Evolutionary conservation across 1,140 invertebrate genomes (phyloP).

Genomic region (Aphaenogaster rudis): DNA sequence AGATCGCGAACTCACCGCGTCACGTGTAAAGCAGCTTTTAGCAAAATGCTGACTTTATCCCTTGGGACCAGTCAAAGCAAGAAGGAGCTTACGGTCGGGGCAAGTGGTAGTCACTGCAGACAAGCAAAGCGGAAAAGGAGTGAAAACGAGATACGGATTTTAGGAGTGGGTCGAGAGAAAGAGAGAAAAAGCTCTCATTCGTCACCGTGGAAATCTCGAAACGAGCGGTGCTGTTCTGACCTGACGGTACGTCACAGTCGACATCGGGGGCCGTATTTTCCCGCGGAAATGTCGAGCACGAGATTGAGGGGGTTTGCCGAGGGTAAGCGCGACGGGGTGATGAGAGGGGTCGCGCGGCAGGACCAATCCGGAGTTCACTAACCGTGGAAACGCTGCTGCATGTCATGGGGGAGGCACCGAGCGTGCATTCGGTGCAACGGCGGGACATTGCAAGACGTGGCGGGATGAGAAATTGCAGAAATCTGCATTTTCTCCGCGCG

Average conservation of each 20-base stretch:
- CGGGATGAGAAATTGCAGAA: conserved; percentile 47
- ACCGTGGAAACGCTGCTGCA: conserved; percentile 71
- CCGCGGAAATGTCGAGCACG: conserved; percentile 59
- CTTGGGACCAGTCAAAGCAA: conserved; percentile 28
- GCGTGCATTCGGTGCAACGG: conserved; percentile 48
- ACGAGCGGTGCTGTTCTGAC: conserved; percentile 58
- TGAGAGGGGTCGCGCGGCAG: background rate
- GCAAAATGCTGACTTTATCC: conserved; percentile 45
- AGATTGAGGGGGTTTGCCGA: conserved; percentile 65
- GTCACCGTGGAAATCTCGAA: conserved; percentile 72
- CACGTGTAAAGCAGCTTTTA: conserved; percentile 15
- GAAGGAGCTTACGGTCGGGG: conserved; percentile 18
- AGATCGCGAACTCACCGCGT: conserved; percentile 5
- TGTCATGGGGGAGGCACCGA: conserved; percentile 27
- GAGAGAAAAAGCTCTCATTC: conserved; percentile 40
- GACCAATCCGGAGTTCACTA: conserved; percentile 73
- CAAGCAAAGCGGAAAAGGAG: conserved; percentile 44
- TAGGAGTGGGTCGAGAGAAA: background rate
- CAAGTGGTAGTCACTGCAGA: conserved; percentile 30
- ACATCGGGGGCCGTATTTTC: conserved; percentile 67
- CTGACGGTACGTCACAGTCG: conserved; percentile 52
- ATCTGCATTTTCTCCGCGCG: conserved; percentile 50
- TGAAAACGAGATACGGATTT: conserved; percentile 49
- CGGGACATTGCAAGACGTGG: conserved; percentile 33
- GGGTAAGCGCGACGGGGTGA: background rate